Percentiles rank a stretch among this genome's conserved stretches.
Evolutionary conservation across 2,797 vertebrate species (phyloP).

Genomic region (Hapalemur alaotrensis): DNA sequence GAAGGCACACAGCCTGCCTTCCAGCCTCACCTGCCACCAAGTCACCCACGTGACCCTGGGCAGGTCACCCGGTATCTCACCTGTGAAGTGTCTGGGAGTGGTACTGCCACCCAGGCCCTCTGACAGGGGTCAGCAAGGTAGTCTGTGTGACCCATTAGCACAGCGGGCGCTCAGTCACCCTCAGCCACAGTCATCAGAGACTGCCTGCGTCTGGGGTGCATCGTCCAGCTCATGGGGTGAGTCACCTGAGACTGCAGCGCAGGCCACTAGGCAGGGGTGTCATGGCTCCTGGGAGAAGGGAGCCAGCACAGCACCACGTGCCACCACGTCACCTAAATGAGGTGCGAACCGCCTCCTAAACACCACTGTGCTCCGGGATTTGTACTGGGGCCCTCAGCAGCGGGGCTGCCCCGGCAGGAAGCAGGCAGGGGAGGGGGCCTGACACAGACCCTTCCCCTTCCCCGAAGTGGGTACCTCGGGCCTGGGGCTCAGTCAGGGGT

Average conservation of each 20-base stretch:
- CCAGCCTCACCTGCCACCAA: no score
- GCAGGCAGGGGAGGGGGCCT: not conserved
- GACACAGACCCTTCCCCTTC: not conserved
- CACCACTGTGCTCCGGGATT: not conserved
- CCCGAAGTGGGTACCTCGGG: not conserved
- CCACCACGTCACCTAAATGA: not conserved
- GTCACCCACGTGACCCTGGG: not conserved
- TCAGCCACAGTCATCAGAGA: not conserved
- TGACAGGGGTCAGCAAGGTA: not conserved
- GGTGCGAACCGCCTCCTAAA: not conserved
- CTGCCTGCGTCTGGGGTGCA: no score
- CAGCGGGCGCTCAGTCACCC: not conserved
- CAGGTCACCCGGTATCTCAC: not conserved
- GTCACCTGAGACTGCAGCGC: not conserved
- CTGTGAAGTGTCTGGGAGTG: not conserved
- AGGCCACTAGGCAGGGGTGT: no score
- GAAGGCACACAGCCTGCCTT: not conserved
- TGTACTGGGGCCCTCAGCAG: not conserved
- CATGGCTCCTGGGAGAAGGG: not conserved
- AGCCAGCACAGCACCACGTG: not conserved
- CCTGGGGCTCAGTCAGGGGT: rapidly evolving
- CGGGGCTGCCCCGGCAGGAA: not conserved
- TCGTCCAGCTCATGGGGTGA: not conserved
- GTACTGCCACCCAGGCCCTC: not conserved
- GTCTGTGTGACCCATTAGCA: not conserved